Percentiles rank a stretch among this genome's conserved stretches.
Conservation (phyloP, 2,113 vertebrate genomes). For the Calcarius ornatus region DNA sequence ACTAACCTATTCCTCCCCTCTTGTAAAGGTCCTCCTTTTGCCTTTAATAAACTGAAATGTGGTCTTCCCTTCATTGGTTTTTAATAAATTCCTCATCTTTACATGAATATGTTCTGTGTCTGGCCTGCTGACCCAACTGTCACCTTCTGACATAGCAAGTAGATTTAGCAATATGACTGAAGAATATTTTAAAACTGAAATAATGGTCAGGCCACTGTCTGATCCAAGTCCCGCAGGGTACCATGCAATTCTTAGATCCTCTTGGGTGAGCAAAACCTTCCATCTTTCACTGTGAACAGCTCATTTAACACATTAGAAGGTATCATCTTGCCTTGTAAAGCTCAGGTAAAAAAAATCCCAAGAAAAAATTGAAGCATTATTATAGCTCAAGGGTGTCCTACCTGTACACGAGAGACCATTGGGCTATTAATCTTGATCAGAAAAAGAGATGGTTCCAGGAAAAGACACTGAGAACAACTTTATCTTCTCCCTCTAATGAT, state of each 20-base stretch:
- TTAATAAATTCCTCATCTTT: background rate
- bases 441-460: background rate
- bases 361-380: background rate
- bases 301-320: conserved; percentile 19
- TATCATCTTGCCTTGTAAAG: background rate
- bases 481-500: background rate
- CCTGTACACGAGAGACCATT: background rate
- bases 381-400: background rate
- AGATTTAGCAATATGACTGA: background rate
- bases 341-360: background rate
- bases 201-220: background rate
- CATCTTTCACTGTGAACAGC: background rate
- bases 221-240: background rate
- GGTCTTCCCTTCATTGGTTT: background rate
- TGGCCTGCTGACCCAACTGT: conserved; percentile 7
- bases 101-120: background rate
- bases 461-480: background rate
- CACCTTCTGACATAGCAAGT: background rate
- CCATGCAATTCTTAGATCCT: background rate
- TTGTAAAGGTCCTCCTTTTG: background rate
- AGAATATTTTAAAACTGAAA: background rate
- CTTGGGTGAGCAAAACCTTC: conserved; percentile 11
- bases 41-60: background rate
- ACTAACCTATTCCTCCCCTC: background rate
- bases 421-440: background rate